Evolutionary conservation across 2,888 invertebrate species (phyloP).

Genomic region (Lasioglossum malachurum): DNA sequence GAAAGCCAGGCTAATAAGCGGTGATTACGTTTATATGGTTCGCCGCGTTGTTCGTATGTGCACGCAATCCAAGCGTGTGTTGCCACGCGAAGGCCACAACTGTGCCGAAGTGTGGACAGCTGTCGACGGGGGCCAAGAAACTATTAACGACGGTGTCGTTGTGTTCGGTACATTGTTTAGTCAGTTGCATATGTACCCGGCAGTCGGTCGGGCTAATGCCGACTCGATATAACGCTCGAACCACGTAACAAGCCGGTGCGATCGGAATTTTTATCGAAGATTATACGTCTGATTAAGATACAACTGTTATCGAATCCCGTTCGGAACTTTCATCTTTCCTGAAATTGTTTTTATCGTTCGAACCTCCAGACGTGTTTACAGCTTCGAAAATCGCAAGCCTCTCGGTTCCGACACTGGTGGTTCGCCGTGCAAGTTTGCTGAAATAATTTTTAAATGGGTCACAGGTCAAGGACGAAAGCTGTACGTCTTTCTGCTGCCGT

Average conservation of each 20-base stretch:
- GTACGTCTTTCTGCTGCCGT: background rate
- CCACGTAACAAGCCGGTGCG: conserved; percentile 10
- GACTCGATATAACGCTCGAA: conserved; percentile 20
- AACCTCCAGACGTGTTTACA: background rate
- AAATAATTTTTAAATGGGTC: background rate
- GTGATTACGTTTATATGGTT: conserved; percentile 19
- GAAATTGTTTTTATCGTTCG: background rate
- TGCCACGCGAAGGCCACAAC: conserved; percentile 76
- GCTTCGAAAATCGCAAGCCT: background rate
- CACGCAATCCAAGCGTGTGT: conserved; percentile 36
- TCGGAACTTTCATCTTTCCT: background rate
- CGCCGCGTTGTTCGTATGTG: background rate
- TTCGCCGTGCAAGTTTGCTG: background rate
- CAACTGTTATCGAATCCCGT: background rate
- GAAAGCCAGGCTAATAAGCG: background rate
- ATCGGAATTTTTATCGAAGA: conserved; percentile 30
- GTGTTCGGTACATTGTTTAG: conserved; percentile 62
- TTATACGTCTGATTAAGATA: background rate
- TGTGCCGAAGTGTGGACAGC: conserved; percentile 77
- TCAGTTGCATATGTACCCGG: conserved; percentile 67
- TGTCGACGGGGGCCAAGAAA: conserved; percentile 67
- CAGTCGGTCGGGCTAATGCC: conserved; percentile 15
- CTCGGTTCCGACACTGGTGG: background rate
- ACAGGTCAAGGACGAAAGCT: background rate
- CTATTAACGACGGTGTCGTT: conserved; percentile 65